Conservation (phyloP, 2,888 invertebrate species). For the Mongoloraphidia duomilia region DNA sequence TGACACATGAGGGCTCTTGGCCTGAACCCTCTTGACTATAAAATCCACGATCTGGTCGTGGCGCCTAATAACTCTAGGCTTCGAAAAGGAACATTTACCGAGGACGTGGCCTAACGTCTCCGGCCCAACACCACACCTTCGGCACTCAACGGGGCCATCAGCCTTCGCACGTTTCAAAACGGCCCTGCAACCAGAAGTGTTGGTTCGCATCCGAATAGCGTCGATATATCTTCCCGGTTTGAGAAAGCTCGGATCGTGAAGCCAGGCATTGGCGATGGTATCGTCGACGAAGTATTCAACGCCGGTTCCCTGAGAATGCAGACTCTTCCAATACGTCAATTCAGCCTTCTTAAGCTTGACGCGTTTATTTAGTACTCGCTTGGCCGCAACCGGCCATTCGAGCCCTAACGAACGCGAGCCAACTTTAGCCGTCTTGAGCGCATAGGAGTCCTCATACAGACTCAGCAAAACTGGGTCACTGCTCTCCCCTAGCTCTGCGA, state of each 20-base stretch:
- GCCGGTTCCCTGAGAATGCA: conserved; percentile 18
- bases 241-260: conserved; percentile 11
- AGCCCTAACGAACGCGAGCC: conserved; percentile 14
- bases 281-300: conserved; percentile 16
- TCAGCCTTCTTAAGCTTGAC: conserved; percentile 12
- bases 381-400: conserved; percentile 13
- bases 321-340: conserved; percentile 17
- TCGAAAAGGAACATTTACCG: conserved; percentile 13
- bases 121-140: conserved; percentile 4
- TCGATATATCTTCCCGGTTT: conserved; percentile 6
- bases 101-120: conserved; percentile 14
- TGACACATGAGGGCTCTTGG: conserved; percentile 10
- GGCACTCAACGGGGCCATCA: not conserved
- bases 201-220: conserved; percentile 6
- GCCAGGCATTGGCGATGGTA: conserved; percentile 6
- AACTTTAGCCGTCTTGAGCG: conserved; percentile 17
- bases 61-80: conserved; percentile 15
- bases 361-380: conserved; percentile 6
- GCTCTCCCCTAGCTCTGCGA: not conserved
- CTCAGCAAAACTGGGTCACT: no score
- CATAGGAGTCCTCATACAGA: conserved; percentile 8
- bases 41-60: conserved; percentile 15
- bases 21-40: conserved; percentile 7
- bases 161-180: no score
- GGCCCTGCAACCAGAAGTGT: conserved; percentile 2